Conservation (phyloP, 2,888 invertebrate species). For the Aromia moschata region DNA sequence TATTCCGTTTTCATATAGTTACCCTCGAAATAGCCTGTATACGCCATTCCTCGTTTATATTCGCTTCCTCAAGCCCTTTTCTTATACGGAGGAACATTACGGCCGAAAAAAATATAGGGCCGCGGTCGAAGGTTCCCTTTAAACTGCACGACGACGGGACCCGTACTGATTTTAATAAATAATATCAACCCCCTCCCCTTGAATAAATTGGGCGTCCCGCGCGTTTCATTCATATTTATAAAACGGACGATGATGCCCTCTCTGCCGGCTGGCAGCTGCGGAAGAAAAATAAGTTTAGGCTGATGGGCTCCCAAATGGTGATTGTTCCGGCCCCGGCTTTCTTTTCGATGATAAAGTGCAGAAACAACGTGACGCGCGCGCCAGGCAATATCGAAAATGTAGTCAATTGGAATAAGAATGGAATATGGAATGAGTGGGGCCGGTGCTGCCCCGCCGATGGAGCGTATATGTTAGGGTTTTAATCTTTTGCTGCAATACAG, state of each 20-base stretch:
- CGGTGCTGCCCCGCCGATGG: slow-evolving; percentile 12
- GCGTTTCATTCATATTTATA: slow-evolving; percentile 38
- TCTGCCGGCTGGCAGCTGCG: slow-evolving; percentile 15
- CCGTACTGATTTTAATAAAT: slow-evolving; percentile 12
- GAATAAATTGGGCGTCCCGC: slow-evolving; percentile 32
- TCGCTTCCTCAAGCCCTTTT: too few species aligned
- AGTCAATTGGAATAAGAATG: slow-evolving; percentile 56
- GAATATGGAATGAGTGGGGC: slow-evolving; percentile 56
- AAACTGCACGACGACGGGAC: not conserved
- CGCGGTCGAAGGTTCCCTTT: not conserved
- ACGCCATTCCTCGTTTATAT: too few species aligned
- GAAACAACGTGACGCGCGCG: slow-evolving; percentile 54
- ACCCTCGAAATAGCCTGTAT: too few species aligned
- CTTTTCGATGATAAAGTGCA: slow-evolving; percentile 55
- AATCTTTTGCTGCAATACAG: too few species aligned
- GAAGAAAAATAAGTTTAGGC: slow-evolving; percentile 27
- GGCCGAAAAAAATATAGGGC: too few species aligned
- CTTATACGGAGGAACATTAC: too few species aligned
- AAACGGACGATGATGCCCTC: slow-evolving; percentile 31
- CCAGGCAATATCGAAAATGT: slow-evolving; percentile 55
- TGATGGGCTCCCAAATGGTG: slow-evolving; percentile 54
- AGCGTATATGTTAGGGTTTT: too few species aligned
- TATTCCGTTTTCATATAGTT: too few species aligned
- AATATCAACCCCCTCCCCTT: not conserved
- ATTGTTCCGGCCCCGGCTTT: slow-evolving; percentile 49